Conservation (phyloP, 2,888 invertebrate species). For the Caenorhabditis sp. region DNA sequence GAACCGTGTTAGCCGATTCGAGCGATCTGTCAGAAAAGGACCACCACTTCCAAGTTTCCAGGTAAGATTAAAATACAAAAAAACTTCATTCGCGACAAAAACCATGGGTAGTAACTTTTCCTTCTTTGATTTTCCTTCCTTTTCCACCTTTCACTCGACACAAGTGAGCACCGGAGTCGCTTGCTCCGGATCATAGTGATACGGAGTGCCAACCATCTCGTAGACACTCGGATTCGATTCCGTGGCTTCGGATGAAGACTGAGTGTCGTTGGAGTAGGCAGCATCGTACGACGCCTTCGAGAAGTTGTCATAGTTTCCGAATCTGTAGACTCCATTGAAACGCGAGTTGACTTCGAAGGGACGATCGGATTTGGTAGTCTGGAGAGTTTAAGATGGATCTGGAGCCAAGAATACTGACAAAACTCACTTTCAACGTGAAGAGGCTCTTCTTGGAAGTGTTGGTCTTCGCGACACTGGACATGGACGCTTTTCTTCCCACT, state of each 20-base stretch:
- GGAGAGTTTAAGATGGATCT: neutral
- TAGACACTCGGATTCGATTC: neutral
- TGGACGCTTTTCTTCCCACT: neutral
- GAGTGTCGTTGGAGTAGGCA: slow-evolving; percentile 16
- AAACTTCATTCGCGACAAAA: slow-evolving; percentile 8
- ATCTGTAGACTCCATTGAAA: slow-evolving; percentile 13
- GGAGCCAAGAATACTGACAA: too few species aligned
- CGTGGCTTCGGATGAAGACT: neutral
- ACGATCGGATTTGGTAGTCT: neutral
- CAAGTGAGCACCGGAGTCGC: slow-evolving; percentile 25
- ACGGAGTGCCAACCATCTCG: slow-evolving; percentile 8
- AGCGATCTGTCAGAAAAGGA: slow-evolving; percentile 29
- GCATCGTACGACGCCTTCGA: neutral
- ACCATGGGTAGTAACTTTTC: too few species aligned
- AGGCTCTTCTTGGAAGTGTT: too few species aligned
- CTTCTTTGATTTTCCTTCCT: neutral
- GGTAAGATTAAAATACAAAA: slow-evolving; percentile 20
- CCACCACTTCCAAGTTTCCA: slow-evolving; percentile 63
- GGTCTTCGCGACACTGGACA: too few species aligned
- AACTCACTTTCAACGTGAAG: too few species aligned
- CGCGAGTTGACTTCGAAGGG: neutral
- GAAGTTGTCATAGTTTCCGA: slow-evolving; percentile 24
- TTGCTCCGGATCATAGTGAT: neutral
- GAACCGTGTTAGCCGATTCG: slow-evolving; percentile 42
- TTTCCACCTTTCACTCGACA: slow-evolving; percentile 2